Evolutionary conservation across 2,888 invertebrate genomes (phyloP), one percentile per base, ranked within the genome.

Genomic region (Sinodicranocentrus sp.): DNA sequence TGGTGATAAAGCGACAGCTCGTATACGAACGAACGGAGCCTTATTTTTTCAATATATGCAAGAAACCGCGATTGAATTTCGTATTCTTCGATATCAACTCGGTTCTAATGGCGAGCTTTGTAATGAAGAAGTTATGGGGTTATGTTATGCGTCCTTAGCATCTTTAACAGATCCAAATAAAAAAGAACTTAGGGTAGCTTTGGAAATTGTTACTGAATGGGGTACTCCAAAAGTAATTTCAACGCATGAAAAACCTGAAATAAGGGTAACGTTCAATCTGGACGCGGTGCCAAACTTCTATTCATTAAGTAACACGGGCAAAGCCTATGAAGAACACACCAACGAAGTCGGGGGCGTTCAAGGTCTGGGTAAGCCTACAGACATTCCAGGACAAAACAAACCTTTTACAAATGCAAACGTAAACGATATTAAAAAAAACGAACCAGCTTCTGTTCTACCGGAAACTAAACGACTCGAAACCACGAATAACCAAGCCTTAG

Each of bases 1-100:
- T 70, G 87, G 87, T 1, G 86, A 87, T 44, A 85, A 86, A 70
- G 82, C 86, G 6, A 86, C 85, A 19, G 86, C 87, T 15, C 73
- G 84, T 15, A 86, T 87, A 8, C 61, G 87, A 25, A 48, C 86
- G 13, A 84, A 84, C 75, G 80, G 71, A 25, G 76, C 57, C 0
- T 3, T 57, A 15, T 88, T 86, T 43, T 82, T 61, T 77, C 57
- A 85, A 3, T 88, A 86, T 59, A 23, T 88, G 3, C 19, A 68
- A n/a, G 54, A 52, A 15, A 78, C 84, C 6, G 43, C 75, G 0
- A 3, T 88, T 2, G 82, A 85, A 65, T 87, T 87, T 48, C 71
- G 75, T 28, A 59, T 87, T 19, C 10, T 87, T 10, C 52, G 85
- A 21, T 82, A 70, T 59, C 68, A 75, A 33, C 10, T 72, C 1